Evolutionary conservation across 92 coral and sea anemone species (phyloP), one percentile per base, ranked within the genome.

Genomic region (Epizoanthus ramosus): DNA sequence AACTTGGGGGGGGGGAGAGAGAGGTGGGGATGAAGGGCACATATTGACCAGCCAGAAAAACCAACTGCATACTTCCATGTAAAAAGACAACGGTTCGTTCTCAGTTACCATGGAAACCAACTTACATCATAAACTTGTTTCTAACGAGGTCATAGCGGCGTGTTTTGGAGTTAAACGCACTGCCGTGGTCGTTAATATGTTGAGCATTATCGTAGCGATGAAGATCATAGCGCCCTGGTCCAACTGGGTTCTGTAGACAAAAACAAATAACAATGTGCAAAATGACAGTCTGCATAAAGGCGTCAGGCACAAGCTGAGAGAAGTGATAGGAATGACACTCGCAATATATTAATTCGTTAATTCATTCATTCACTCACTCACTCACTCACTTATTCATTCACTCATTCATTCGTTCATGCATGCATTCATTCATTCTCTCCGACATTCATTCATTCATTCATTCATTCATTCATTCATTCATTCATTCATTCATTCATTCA

Each of bases 91-190:
- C 43, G 6, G 69, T 63, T 22, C 35, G 6, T 63, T 28, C 25
- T 22, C 35, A 28, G 28, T 14, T 28, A 28, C 69, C 53, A 77
- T 52, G 28, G 25, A 10, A 41, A 63, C 10, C 31, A 6, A 95
- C 99, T 92, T 81, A 96, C 99, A 86, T 92, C 90, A 96, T 88
- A 79, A 94, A 96, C 59, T 96, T 96, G 87, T 96, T 95, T 8
- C 99, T 92, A 52, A 89, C 76, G 4, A 94, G 91, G 75, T 94
- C 98, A 43, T 81, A 88, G 84, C 94, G 85, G 56, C 84, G 92
- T 1, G 99, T 94, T 73, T 90, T 94, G 17, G 99, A 96, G 63
- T 94, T 91, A 37, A 96, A 96, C 9, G 94, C 93, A 59, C 99
- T 91, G 41, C 92, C 68, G 81, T 96, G 89, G 8, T 98, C 98